Base-by-base conservation (phyloP, 2,888 invertebrate genomes). In the Dichetophora obliterata region DNA sequence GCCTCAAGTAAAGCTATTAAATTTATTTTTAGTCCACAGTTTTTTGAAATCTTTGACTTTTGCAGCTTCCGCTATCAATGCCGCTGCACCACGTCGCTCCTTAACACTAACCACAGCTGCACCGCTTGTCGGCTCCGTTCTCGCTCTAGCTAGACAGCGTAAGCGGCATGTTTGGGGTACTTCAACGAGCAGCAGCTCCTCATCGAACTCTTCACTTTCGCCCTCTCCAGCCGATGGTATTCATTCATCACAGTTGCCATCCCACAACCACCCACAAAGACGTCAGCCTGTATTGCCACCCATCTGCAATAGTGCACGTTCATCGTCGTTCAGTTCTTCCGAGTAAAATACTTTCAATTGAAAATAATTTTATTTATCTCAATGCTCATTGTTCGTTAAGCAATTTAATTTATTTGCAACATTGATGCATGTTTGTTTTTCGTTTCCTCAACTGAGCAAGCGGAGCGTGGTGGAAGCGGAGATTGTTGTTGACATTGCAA, bases 91-190 rank as follows among this genome's bases (percentile, higher is more conserved):
- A 22, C 63, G 48, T n/a, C 9, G 68, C 68, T 59, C 19, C 9
- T 31, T 57, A 16, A 27, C 31, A 22, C 66, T 43, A 22, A 19
- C 19, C 48, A 22, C 57, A 68, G 61, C 50, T 0, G 66, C 52
- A 2, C 84, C 85, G 0, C 83, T 88, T 3, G 84, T 84, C 0
- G 88, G 88, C 24, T 85, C 86, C 0, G 85, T 86, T 0, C 61
- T 88, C 27, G 83, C 84, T 0, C 73, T 87, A 24, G 87, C 85
- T 5, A 76, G 75, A 8, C 80, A 82, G 9, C 78, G 77, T 43
- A 59, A 48, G 11, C 72, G 72, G 0, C 71, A 57, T 50, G 68
- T 22, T 22, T 68, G 68, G 68, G 68, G 48, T 22, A 27, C 50
- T 3, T 19, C 43, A 22, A 24, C 24, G 16, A 68, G 68, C 27